Evolutionary conservation across 1,140 invertebrate genomes (phyloP).

Genomic region (Venustaconcha ellipsiformis): DNA sequence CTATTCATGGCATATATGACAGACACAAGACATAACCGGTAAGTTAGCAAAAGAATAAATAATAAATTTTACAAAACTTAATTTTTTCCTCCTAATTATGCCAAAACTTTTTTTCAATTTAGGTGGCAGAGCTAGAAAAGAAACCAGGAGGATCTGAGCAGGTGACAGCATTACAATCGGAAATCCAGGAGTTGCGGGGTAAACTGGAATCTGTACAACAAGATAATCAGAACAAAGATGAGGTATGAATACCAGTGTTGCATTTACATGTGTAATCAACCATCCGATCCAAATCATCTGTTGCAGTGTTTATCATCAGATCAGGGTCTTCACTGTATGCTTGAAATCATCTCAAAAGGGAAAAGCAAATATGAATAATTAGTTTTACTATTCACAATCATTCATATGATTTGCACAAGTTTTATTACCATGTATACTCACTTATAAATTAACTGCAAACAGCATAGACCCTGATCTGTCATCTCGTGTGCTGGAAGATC

Average conservation of each 20-base stretch:
- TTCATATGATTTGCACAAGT: conserved; percentile 8
- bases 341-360: background rate
- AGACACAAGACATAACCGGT: no score
- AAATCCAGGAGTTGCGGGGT: conserved; percentile 47
- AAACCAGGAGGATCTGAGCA: conserved; percentile 61
- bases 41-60: no score
- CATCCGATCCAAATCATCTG: background rate
- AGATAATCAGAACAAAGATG: conserved; percentile 57
- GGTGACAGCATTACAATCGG: conserved; percentile 27
- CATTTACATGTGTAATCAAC: background rate
- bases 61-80: no score
- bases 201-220: conserved; percentile 46
- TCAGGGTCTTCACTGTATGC: background rate
- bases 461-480: no score
- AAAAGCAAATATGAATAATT: background rate
- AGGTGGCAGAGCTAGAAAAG: conserved; percentile 79
- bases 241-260: conserved; percentile 31
- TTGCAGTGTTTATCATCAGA: background rate
- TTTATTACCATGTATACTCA: background rate
- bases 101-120: background rate
- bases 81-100: no score
- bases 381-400: background rate
- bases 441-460: no score
- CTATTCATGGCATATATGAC: no score
- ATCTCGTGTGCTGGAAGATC: no score